Evolutionary conservation across 2,113 vertebrate species (phyloP).

Genomic region (Dunckerocampus dactyliophorus): DNA sequence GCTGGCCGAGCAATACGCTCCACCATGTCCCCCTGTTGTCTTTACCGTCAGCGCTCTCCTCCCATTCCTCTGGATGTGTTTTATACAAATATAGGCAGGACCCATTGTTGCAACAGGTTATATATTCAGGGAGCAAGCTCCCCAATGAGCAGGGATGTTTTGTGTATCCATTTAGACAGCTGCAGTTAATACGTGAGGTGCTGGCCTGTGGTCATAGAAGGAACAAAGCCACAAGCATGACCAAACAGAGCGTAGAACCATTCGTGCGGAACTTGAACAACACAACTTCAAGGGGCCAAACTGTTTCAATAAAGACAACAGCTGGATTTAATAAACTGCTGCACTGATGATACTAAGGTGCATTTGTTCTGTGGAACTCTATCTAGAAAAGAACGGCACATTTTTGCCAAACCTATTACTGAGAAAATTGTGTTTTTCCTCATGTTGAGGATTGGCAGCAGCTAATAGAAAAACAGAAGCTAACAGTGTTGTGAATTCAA

Average conservation of each 20-base stretch:
- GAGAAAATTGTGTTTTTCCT: constrained; percentile 14
- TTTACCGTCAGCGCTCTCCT: too few species aligned
- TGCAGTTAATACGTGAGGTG: constrained; percentile 37
- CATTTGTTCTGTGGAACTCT: constrained; percentile 12
- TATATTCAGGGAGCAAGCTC: constrained; percentile 27
- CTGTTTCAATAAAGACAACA: constrained; percentile 27
- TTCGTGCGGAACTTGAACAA: constrained; percentile 13
- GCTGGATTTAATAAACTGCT: constrained; percentile 29
- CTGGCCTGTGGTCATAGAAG: constrained; percentile 16
- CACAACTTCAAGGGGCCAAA: constrained; percentile 16
- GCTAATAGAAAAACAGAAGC: neutral
- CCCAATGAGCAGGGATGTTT: constrained; percentile 27
- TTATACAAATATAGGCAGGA: constrained; percentile 34
- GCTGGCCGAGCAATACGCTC: neutral
- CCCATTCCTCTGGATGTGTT: constrained; percentile 17
- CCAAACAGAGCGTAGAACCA: constrained; percentile 24
- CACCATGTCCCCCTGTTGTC: neutral
- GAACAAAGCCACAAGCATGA: constrained; percentile 7
- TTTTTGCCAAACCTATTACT: constrained; percentile 10
- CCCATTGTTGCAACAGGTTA: constrained; percentile 34
- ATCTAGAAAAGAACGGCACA: neutral
- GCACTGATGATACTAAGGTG: constrained; percentile 27
- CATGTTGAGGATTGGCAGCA: constrained; percentile 3
- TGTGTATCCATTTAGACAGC: constrained; percentile 58
- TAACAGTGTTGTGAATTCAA: neutral